Conservation (phyloP, 1,140 invertebrate species). For the Bombus ignitus region DNA sequence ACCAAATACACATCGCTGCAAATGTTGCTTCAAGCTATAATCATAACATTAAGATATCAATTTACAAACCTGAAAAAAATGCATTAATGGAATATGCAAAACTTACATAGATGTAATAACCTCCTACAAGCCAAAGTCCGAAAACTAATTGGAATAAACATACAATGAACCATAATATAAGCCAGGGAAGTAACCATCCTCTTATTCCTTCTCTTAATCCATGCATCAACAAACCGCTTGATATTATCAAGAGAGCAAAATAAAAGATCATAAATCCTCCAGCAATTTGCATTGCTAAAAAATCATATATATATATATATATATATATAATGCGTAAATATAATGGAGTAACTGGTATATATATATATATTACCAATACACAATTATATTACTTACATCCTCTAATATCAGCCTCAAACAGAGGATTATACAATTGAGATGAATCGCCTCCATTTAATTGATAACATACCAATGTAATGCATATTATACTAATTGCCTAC, state of each 20-base stretch:
- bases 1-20: constrained; percentile 88
- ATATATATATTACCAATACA: neutral
- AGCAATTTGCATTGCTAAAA: constrained; percentile 89
- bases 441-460: constrained; percentile 93
- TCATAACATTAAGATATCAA: constrained; percentile 54
- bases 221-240: constrained; percentile 85
- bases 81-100: neutral
- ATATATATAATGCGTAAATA: neutral
- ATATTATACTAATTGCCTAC: constrained; percentile 87
- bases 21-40: constrained; percentile 90
- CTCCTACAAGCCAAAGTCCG: constrained; percentile 91
- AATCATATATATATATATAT: neutral
- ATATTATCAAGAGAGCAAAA: constrained; percentile 87
- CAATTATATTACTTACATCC: constrained; percentile 84
- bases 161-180: constrained; percentile 87
- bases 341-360: neutral
- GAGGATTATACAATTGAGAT: constrained; percentile 92
- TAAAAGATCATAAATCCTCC: constrained; percentile 89
- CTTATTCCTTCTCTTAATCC: constrained; percentile 86
- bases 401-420: constrained; percentile 93
- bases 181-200: constrained; percentile 92
- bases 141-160: constrained; percentile 91
- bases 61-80: neutral
- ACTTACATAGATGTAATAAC: constrained; percentile 95
- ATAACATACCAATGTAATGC: constrained; percentile 89